Percentiles rank a stretch among this genome's conserved stretches.
Conservation (phyloP, 2,113 vertebrate species). For the Astur gentilis region DNA sequence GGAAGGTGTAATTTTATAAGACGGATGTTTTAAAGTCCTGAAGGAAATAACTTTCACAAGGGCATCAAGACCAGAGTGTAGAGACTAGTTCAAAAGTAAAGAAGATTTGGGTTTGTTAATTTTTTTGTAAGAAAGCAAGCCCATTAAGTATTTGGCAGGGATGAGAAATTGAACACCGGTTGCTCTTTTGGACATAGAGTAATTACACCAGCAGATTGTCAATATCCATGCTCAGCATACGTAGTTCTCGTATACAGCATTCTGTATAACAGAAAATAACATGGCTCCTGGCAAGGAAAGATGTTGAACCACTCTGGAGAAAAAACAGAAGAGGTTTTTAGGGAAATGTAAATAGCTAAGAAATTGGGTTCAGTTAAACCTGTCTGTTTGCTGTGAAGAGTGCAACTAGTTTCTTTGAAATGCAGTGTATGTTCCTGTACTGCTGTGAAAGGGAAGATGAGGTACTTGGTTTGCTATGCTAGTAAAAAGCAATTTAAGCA, state of each 20-base stretch:
- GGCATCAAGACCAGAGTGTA: background rate
- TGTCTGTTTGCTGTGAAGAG: background rate
- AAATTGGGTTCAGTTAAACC: background rate
- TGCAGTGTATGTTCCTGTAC: background rate
- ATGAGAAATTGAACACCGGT: conserved; percentile 37
- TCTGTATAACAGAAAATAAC: conserved; percentile 6
- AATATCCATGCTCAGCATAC: conserved; percentile 27
- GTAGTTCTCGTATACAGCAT: background rate
- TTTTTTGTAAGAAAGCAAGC: background rate
- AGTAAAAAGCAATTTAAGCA: background rate
- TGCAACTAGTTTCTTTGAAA: background rate
- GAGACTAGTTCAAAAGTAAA: background rate
- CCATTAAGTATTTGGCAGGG: background rate
- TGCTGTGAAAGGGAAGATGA: background rate
- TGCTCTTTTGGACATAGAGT: conserved; percentile 35
- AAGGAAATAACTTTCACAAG: background rate
- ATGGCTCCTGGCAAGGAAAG: conserved; percentile 5
- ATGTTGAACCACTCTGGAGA: background rate
- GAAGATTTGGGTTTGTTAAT: background rate
- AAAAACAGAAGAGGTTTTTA: background rate
- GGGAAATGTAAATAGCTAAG: background rate
- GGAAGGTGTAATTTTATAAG: background rate
- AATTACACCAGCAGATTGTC: conserved; percentile 50
- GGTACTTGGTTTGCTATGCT: background rate
- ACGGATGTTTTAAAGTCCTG: background rate